Conservation (phyloP, 1,140 invertebrate species). For the Luehdorfia chinensis region DNA sequence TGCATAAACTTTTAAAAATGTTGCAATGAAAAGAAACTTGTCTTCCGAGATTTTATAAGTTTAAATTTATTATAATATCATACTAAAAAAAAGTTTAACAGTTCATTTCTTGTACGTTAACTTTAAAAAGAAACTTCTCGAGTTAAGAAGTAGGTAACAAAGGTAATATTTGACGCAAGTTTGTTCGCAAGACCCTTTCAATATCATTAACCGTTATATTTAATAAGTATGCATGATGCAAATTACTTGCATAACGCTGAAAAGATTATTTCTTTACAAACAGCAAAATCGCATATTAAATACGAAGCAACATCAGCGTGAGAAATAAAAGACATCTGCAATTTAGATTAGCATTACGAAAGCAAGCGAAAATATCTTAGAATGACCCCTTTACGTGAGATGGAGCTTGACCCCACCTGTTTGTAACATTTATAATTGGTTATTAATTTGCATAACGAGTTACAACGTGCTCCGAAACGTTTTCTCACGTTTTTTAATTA, state of each 20-base stretch:
- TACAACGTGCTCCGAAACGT: slow-evolving; percentile 28
- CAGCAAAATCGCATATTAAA: slow-evolving; percentile 1
- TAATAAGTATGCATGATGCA: slow-evolving; percentile 8
- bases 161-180: no score
- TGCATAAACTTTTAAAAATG: no score
- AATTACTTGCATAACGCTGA: slow-evolving; percentile 10
- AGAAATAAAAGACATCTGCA: slow-evolving; percentile 34
- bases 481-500: slow-evolving; percentile 34
- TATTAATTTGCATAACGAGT: slow-evolving; percentile 26
- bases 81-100: no score
- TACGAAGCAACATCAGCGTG: slow-evolving; percentile 27
- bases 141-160: no score
- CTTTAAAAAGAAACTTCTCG: no score
- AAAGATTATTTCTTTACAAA: slow-evolving; percentile 2
- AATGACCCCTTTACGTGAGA: slow-evolving; percentile 34
- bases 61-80: no score
- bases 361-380: slow-evolving; percentile 1
- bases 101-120: no score
- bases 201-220: neutral
- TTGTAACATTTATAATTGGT: slow-evolving; percentile 35
- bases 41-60: no score
- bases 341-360: slow-evolving; percentile 28
- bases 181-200: no score
- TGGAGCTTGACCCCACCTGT: slow-evolving; percentile 49
- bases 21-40: no score